Conservation (phyloP, 2,888 invertebrate genomes). For the Rhimphoctona megacephalus region DNA sequence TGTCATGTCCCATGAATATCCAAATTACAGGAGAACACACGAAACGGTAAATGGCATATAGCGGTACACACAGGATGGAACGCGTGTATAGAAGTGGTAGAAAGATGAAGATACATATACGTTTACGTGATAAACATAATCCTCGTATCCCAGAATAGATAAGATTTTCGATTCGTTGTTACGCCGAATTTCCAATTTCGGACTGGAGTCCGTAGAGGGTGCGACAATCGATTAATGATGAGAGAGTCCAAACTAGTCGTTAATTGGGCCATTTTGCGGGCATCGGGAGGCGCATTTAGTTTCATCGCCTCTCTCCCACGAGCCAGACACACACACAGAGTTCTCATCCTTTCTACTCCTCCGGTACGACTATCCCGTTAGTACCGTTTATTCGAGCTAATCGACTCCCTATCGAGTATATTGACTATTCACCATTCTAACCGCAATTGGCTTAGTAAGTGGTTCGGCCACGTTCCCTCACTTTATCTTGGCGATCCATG, state of each 20-base stretch:
- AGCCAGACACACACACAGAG: neutral
- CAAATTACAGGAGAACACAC: conserved; percentile 39
- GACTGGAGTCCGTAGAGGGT: conserved; percentile 30
- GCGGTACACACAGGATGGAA: neutral
- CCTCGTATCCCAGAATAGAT: conserved; percentile 13
- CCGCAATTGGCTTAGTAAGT: conserved; percentile 59
- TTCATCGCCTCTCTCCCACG: conserved; percentile 46
- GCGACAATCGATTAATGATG: conserved; percentile 46
- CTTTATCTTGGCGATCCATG: conserved; percentile 41
- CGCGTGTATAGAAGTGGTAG: neutral
- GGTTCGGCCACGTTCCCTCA: conserved; percentile 34
- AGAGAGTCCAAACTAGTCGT: conserved; percentile 50
- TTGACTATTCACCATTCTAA: conserved; percentile 54
- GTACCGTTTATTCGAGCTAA: conserved; percentile 58
- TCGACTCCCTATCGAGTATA: conserved; percentile 62
- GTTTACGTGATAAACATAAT: conserved; percentile 20
- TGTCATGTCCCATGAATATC: conserved; percentile 58
- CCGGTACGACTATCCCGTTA: conserved; percentile 40
- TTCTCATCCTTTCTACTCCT: conserved; percentile 22
- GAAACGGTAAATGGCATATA: conserved; percentile 25
- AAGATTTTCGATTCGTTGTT: conserved; percentile 34
- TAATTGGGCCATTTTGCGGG: conserved; percentile 59
- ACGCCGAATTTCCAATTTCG: conserved; percentile 34
- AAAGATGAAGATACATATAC: conserved; percentile 38
- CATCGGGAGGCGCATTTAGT: conserved; percentile 38